Evolutionary conservation across 2,113 vertebrate species (phyloP).

Genomic region (Alexandromys fortis): DNA sequence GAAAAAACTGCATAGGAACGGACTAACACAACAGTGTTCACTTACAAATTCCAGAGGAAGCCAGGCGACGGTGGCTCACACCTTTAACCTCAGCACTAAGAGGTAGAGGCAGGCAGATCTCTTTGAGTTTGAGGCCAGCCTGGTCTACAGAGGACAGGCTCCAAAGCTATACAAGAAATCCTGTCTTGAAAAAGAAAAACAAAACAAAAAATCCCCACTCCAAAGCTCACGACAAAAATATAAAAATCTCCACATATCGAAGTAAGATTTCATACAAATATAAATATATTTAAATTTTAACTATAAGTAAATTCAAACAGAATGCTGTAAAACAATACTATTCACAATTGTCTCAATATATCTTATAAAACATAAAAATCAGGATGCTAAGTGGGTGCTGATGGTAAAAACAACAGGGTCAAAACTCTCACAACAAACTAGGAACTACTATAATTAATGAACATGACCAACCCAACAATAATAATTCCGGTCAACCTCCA

Average conservation of each 20-base stretch:
- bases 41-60: neutral
- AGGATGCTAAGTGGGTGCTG: slow-evolving; percentile 19
- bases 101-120: neutral
- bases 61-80: neutral
- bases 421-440: slow-evolving; percentile 46
- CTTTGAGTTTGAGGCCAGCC: neutral
- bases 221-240: slow-evolving; percentile 23
- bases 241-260: slow-evolving; percentile 63
- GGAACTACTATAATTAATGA: slow-evolving; percentile 16
- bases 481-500: neutral
- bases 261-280: slow-evolving; percentile 86
- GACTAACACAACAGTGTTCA: slow-evolving; percentile 20
- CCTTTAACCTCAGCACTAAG: neutral
- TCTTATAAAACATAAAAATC: slow-evolving; percentile 83
- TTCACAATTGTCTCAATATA: slow-evolving; percentile 72
- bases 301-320: slow-evolving; percentile 78
- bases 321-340: slow-evolving; percentile 84
- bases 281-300: slow-evolving; percentile 87
- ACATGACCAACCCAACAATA: neutral
- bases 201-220: slow-evolving; percentile 33
- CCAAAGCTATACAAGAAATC: neutral
- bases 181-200: neutral
- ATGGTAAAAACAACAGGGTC: neutral
- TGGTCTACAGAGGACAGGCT: neutral
- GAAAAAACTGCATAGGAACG: slow-evolving; percentile 19